Evolutionary conservation across 2,113 vertebrate genomes (phyloP).

Genomic region (Piprites chloris): DNA sequence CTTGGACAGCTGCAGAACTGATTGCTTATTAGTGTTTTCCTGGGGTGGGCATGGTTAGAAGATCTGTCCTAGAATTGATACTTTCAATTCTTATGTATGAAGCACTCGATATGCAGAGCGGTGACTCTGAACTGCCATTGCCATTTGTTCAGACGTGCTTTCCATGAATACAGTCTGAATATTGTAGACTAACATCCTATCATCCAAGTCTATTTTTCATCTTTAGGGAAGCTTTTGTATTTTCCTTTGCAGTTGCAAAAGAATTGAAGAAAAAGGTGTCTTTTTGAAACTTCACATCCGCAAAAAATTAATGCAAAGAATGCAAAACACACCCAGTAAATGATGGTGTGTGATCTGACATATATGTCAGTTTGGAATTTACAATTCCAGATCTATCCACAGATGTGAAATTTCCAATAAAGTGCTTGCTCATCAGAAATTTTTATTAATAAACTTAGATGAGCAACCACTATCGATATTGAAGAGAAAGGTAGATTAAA

Average conservation of each 20-base stretch:
- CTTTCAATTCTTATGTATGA: neutral
- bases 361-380: neutral
- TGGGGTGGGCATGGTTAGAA: neutral
- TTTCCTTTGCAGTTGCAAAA: neutral
- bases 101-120: neutral
- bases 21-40: neutral
- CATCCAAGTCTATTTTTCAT: neutral
- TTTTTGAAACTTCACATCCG: neutral
- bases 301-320: neutral
- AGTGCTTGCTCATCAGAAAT: neutral
- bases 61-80: neutral
- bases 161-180: neutral
- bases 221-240: neutral
- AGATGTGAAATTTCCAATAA: neutral
- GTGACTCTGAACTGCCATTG: neutral
- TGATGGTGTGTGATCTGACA: neutral
- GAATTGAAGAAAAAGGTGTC: neutral
- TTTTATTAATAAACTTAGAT: neutral
- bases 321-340: neutral
- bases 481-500: neutral
- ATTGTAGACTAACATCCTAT: neutral
- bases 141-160: neutral
- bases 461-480: neutral
- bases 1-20: neutral
- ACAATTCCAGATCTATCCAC: neutral